Base-by-base conservation (phyloP, 30 jellyfish, hydroid and myxozoan genomes). In the Haliclystus octoradiatus region DNA sequence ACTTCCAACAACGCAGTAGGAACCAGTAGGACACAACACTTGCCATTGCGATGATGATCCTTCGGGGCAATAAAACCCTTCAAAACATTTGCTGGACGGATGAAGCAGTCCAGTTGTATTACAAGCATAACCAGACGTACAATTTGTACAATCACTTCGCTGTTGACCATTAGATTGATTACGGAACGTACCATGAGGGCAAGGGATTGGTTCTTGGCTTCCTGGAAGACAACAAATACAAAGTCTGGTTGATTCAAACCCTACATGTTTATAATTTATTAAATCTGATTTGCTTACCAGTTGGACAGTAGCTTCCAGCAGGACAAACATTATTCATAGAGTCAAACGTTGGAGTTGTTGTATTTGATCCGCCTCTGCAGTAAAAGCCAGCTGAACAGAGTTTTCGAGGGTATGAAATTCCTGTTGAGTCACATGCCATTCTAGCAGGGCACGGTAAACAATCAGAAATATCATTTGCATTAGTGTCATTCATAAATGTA, bases 351-450 rank as follows among this genome's bases (percentile, higher is more conserved):
- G 98, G 98, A 2, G 98, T 80, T 2, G 98, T 89, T 28, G 88
- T 62, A 35, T 81, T 89, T 25, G 87, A 77, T 24, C 98, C 98
- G 22, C 68, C 73, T 34, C 91, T 77, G 52, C 98, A 89, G 52
- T 71, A 89, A 76, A 81, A 89, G 14, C 98, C 98, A 72, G 94
- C 84, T 22, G 93, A 29, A 40, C 98, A 89, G 33, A 77, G 80
- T 49, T 72, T 81, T 78, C 71, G 63, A 1, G 98, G 98, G 66
- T 66, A 68, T 0, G 78, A 63, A 7, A 89, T 70, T 26, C 95
- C 98, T 2, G 78, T 35, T 30, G 74, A 65, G 34, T 89, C 98
- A 57, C 98, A 89, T 2, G 91, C 98, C 35, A 46, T 81, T 46
- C 75, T 60, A 1, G 92, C 98, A 31, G 76, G 71, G 46, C 98